Percentiles rank a stretch among this genome's conserved stretches.
Conservation (phyloP, 1,140 invertebrate species). For the Cherax destructor region DNA sequence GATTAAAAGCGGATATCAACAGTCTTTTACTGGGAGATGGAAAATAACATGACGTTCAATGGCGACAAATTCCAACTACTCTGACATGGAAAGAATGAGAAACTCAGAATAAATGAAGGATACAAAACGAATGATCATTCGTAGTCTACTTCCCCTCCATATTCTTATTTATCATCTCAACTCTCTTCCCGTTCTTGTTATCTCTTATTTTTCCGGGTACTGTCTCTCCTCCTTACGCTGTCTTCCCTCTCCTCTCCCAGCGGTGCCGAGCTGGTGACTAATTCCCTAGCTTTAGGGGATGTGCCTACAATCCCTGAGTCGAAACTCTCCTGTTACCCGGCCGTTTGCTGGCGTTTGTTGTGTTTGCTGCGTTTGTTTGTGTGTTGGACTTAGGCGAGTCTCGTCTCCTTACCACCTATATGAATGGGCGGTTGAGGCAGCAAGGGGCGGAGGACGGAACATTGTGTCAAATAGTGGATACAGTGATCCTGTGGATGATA, state of each 20-base stretch:
- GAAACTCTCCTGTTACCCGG: constrained; percentile 10
- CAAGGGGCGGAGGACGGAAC: not conserved
- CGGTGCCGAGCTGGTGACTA: constrained; percentile 20
- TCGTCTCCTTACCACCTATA: not conserved
- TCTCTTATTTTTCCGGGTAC: constrained; percentile 14
- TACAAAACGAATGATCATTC: too few relatives aligned
- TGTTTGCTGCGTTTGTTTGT: constrained; percentile 53
- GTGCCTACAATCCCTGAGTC: constrained; percentile 21
- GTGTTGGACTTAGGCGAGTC: constrained; percentile 36
- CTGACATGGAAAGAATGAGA: too few relatives aligned
- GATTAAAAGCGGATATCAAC: too few relatives aligned
- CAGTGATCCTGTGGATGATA: not conserved
- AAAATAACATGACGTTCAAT: too few relatives aligned
- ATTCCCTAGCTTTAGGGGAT: constrained; percentile 41
- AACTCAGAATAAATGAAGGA: too few relatives aligned
- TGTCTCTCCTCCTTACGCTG: constrained; percentile 11
- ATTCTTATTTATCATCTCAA: not conserved
- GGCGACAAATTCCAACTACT: too few relatives aligned
- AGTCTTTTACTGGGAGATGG: too few relatives aligned
- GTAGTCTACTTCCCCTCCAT: too few relatives aligned
- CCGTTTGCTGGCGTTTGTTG: constrained; percentile 36
- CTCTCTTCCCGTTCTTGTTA: not conserved
- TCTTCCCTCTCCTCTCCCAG: constrained; percentile 7
- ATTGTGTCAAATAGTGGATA: not conserved
- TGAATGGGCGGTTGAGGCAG: constrained; percentile 16